Base-by-base conservation (phyloP, 2,113 vertebrate species). In the Miniopterus natalensis region DNA sequence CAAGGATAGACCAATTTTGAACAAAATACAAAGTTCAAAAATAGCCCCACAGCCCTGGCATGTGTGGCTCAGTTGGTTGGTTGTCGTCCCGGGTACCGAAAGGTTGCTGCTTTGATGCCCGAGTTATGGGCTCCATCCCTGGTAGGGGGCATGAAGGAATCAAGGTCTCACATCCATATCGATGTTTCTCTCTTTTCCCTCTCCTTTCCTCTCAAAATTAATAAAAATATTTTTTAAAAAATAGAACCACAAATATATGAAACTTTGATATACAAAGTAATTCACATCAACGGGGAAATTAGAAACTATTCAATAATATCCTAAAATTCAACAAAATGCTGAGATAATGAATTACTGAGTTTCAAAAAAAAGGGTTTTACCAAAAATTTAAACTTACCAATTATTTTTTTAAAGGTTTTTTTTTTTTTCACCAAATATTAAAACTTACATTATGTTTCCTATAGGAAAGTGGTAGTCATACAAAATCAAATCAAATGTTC, bases 281-380 rank as follows among this genome's bases (percentile, higher is more conserved):
- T 59, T 68, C 36, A 59, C 29, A 70, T 85, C 23, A 74, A 79
- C 4, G 36, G 5, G 12, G n/a, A 78, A 88, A 79, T n/a, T 2
- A 95, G 59, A 18, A 51, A 66, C 4, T 63, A 75, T 80, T 88
- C 66, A 71, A 29, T 65, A 95, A 63, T 84, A 45, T 84, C 51
- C 18, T 29, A 45, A 68, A 80, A 31, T 65, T 86, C 71, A 95
- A 93, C 20, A 70, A 92, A 87, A 91, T 21, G n/a, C 17, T 80
- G 40, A 87, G 14, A 57, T 17, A 61, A 71, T 4, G 29, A 12
- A 51, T 53, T 66, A 78, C 49, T 18, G 11, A 84, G 10, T 71
- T 68, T 21, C 36, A 36, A 36, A 36, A 36, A 36, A 36, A 36
- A 36, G 36, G 36, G 36, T 36, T 36, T 36, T 36, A 36, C 36